phyloP scores from a whole-genome alignment of 2,797 vertebrate species.

The Aselliscus stoliczkanus region DNA sequence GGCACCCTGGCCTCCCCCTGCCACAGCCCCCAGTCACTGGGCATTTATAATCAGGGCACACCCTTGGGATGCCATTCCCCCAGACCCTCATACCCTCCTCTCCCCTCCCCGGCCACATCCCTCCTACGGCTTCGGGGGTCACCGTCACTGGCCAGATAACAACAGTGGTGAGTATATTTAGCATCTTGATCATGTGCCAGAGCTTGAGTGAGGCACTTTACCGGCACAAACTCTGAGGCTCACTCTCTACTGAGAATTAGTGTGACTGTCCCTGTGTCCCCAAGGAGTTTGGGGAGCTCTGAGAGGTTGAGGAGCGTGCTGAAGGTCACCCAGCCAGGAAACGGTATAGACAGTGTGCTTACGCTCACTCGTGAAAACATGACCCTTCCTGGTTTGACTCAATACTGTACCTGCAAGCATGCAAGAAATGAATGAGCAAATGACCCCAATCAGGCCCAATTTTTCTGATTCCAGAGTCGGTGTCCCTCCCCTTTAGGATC shows the following conservation, averaged over 20 bases:
- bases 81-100: no score
- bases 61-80: background rate
- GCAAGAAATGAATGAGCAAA: background rate
- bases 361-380: background rate
- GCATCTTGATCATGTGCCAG: background rate
- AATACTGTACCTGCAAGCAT: background rate
- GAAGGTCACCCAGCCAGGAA: background rate
- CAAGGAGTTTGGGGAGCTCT: background rate
- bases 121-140: accelerated
- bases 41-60: background rate
- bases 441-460: background rate
- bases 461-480: background rate
- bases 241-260: background rate
- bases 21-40: no score
- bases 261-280: background rate
- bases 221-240: background rate
- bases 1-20: background rate
- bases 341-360: background rate
- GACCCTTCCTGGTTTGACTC: background rate
- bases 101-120: background rate
- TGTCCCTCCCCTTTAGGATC: background rate
- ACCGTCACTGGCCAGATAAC: background rate
- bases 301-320: background rate
- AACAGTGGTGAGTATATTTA: accelerated
- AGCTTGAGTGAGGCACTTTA: no score